Base-by-base conservation (phyloP, 2,888 invertebrate genomes). In the Branchellion lobata region DNA sequence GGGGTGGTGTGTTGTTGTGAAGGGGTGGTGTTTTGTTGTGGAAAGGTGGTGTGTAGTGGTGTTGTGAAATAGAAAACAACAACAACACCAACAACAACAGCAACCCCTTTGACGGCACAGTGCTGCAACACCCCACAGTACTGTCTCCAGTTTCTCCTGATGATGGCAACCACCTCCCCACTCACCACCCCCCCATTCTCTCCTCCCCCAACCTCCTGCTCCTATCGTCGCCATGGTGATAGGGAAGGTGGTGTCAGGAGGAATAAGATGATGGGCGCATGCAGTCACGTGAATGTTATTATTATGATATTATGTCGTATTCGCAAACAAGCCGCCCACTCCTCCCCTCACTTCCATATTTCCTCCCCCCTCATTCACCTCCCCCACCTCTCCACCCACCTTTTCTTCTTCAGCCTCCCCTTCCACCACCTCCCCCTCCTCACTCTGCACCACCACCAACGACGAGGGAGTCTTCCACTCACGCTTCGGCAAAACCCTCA, bases 121-220 rank as follows among this genome's bases (percentile, higher is more conserved):
- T 92, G 91, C 87, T 94, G 91, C 79, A 99, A 88, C 84, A 98
- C 95, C 21, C 99, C 99, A 88, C 98, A 99, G 88, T 97, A 98
- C 86, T 96, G 97, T 61, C 96, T 90, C 96, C 98, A 97, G 86
- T 97, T 98, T 80, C 98, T 90, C 82, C 94, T 91, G 80, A 99
- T 93, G 82, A 99, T 95, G 0, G 96, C 97, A n/a, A 99, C 95
- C 78, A 96, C 91, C 83, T 90, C 89, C 0, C 93, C 94, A 0
- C 94, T 94, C 0, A 93, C 86, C 14, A 81, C n/a, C n/a, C n/a
- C n/a, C n/a, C n/a, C n/a, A n/a, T n/a, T n/a, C n/a, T n/a, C n/a
- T 51, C 47, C 75, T 81, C 14, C 24, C 33, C 27, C 53, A 1
- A 31, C 1, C 24, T 3, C 8, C 5, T 40, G 40, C 5, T 40